Conservation (phyloP, 2,888 invertebrate species). For the Tachina fera region DNA sequence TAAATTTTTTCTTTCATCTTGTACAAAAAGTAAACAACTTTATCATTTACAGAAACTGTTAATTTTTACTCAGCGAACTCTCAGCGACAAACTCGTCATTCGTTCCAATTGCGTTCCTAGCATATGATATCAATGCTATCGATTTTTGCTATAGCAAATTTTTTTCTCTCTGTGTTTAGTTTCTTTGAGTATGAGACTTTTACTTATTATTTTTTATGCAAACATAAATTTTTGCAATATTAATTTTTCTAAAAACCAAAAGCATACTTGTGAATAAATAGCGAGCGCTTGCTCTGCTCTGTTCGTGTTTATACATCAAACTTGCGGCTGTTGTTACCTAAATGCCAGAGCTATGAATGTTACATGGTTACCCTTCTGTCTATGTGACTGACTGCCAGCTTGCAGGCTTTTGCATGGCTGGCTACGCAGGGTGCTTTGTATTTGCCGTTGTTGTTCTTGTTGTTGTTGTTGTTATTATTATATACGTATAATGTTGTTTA, state of each 20-base stretch:
- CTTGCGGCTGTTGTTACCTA: constrained; percentile 13
- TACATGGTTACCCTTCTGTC: constrained; percentile 62
- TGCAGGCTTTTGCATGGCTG: constrained; percentile 58
- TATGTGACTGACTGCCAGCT: constrained; percentile 68
- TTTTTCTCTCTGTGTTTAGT: too few relatives aligned
- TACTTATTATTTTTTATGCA: neutral
- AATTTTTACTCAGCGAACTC: too few relatives aligned
- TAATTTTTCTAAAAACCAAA: neutral
- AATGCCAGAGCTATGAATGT: constrained; percentile 16
- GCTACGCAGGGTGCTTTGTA: constrained; percentile 49
- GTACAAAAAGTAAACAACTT: too few relatives aligned
- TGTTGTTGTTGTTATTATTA: constrained; percentile 23
- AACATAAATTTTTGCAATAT: neutral
- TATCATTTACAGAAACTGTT: too few relatives aligned
- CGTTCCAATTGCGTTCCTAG: too few relatives aligned
- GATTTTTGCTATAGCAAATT: too few relatives aligned
- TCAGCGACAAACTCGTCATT: too few relatives aligned
- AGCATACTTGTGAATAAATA: constrained; percentile 20
- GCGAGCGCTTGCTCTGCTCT: neutral
- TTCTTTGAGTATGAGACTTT: neutral
- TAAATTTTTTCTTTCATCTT: too few relatives aligned
- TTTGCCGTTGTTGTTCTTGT: constrained; percentile 23
- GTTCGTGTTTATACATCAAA: constrained; percentile 14
- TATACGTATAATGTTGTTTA: constrained; percentile 70
- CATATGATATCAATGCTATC: too few relatives aligned